A percentile compares a stretch with the other conserved stretches of the same genome.
phyloP scores from a whole-genome alignment of 2,797 vertebrate genomes.

The Toxotes lorentzi region DNA sequence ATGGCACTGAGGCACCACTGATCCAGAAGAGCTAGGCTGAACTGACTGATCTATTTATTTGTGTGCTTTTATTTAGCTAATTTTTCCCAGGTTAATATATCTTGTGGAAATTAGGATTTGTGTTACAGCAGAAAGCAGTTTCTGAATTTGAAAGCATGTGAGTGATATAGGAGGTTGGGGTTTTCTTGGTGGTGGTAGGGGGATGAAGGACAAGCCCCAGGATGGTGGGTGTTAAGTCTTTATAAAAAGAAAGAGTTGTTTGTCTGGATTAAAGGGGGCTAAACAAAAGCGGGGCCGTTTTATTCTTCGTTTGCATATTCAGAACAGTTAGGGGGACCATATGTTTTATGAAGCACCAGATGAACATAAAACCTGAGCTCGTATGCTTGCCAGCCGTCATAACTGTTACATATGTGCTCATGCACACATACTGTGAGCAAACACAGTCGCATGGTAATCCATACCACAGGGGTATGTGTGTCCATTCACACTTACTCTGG shows the following conservation, averaged over 20 bases:
- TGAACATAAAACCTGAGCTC: constrained; percentile 54
- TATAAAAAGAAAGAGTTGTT: constrained; percentile 41
- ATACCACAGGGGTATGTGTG: constrained; percentile 48
- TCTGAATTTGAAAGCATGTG: not conserved
- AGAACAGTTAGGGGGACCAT: constrained; percentile 73
- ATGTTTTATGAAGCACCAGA: constrained; percentile 70
- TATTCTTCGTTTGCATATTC: constrained; percentile 77
- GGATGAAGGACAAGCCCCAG: constrained; percentile 18
- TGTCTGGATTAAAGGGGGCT: constrained; percentile 55
- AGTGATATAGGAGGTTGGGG: constrained; percentile 2
- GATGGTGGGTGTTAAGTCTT: constrained; percentile 22
- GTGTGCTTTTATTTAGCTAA: not conserved
- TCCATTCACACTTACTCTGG: constrained; percentile 54
- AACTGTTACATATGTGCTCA: constrained; percentile 43
- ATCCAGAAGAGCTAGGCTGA: not conserved
- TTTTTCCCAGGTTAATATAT: not conserved
- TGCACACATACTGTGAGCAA: constrained; percentile 29
- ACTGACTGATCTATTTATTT: constrained; percentile 16
- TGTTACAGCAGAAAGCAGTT: not conserved
- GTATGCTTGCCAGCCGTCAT: constrained; percentile 39
- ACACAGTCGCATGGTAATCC: constrained; percentile 45
- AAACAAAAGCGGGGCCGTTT: constrained; percentile 21
- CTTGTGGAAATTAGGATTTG: not conserved
- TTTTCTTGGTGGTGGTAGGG: not conserved
- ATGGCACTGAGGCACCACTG: not conserved